phyloP scores from a whole-genome alignment of 2,113 vertebrate genomes.

The Ranitomeya imitator region DNA sequence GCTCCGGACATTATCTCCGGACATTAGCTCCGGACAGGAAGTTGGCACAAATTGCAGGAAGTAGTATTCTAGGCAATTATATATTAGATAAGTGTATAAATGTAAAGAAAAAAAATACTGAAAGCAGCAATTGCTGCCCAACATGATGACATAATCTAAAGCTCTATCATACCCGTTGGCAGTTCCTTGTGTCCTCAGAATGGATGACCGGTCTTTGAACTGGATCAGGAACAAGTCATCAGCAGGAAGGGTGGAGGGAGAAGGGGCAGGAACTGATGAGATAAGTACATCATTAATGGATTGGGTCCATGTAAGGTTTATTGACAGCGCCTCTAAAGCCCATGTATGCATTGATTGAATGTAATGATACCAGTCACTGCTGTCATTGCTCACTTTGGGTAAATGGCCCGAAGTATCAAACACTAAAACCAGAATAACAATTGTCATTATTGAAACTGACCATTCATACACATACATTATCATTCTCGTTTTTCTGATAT shows the following conservation, averaged over 20 bases:
- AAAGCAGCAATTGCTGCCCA: too few species aligned
- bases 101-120: too few species aligned
- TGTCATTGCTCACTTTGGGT: neutral
- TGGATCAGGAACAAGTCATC: neutral
- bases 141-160: neutral
- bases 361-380: neutral
- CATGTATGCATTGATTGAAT: neutral
- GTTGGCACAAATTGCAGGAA: too few species aligned
- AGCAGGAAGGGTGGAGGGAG: neutral
- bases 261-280: neutral
- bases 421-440: neutral
- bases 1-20: too few species aligned
- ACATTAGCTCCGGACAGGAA: too few species aligned
- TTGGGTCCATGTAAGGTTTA: neutral
- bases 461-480: too few species aligned
- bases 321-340: neutral
- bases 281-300: neutral
- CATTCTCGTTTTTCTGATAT: too few species aligned
- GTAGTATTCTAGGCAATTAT: too few species aligned
- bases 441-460: too few species aligned
- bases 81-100: too few species aligned
- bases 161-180: neutral
- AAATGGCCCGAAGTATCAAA: neutral
- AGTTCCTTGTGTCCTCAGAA: neutral
- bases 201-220: neutral